Percentiles rank a stretch among this genome's conserved stretches.
phyloP scores from a whole-genome alignment of 2,888 invertebrate genomes.

The Acanthosepion pharaonis region DNA sequence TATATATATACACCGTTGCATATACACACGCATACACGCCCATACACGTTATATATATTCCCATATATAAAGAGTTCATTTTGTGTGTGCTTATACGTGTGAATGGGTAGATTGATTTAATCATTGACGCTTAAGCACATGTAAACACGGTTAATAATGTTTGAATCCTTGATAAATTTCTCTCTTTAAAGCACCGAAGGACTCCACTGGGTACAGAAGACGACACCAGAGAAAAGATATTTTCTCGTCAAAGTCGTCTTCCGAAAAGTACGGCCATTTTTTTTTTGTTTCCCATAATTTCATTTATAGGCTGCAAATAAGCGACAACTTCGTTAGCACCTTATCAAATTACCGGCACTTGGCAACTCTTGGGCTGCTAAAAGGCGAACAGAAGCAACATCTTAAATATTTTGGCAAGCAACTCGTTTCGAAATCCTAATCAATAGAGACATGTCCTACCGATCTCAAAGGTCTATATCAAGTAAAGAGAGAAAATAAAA shows the following conservation, averaged over 20 bases:
- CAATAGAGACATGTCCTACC: conserved; percentile 11
- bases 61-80: not conserved
- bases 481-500: not conserved
- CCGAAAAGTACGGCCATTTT: not conserved
- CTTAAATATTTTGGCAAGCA: not conserved
- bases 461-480: not conserved
- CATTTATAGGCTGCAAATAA: conserved; percentile 2
- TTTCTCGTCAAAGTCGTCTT: not conserved
- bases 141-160: not conserved
- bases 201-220: not conserved
- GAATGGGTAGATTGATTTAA: not conserved
- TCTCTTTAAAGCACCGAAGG: not conserved
- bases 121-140: not conserved
- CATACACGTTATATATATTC: not conserved
- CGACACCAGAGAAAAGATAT: not conserved
- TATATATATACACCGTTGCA: not conserved
- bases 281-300: conserved; percentile 8
- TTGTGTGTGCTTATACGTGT: not conserved
- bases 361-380: not conserved
- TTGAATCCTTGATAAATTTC: not conserved
- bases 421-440: not conserved
- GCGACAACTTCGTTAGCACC: not conserved
- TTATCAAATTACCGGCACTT: not conserved
- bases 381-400: conserved; percentile 18
- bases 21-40: not conserved